phyloP scores from a whole-genome alignment of 1,140 invertebrate genomes.

The Muscidifurax raptorellus region DNA sequence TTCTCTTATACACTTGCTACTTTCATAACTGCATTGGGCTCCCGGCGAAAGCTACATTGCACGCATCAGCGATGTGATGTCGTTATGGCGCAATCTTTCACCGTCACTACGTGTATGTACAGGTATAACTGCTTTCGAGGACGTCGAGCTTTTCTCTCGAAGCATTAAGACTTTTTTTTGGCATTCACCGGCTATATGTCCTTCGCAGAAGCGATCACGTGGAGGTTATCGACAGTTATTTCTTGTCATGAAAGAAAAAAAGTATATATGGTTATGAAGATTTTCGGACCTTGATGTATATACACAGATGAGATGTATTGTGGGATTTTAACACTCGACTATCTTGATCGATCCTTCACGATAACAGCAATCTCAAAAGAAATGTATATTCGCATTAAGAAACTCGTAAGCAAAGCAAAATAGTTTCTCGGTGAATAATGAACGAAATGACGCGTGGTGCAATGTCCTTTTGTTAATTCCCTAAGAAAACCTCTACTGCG shows the following conservation, averaged over 20 bases:
- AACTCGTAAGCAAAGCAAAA: no score
- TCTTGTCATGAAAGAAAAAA: neutral
- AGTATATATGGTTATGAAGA: neutral
- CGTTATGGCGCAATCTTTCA: constrained; percentile 1
- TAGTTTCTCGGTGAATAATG: neutral
- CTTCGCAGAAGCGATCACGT: neutral
- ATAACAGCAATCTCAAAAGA: no score
- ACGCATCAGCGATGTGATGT: neutral
- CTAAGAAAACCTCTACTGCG: constrained; percentile 39
- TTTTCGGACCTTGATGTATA: neutral
- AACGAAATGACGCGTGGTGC: constrained; percentile 37
- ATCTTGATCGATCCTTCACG: no score
- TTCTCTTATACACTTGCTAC: neutral
- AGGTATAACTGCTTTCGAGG: constrained; percentile 9
- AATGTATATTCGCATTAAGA: neutral
- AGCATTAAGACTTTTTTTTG: neutral
- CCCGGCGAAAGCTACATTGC: neutral
- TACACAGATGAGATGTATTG: no score
- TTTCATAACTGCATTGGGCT: neutral
- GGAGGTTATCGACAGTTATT: neutral
- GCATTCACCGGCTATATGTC: neutral
- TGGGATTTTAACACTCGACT: no score
- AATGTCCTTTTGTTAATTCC: constrained; percentile 32
- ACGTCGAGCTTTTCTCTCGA: neutral
- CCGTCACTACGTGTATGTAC: neutral